Evolutionary conservation across 2,797 vertebrate genomes (phyloP).

Genomic region (Orientallactaga sibirica): DNA sequence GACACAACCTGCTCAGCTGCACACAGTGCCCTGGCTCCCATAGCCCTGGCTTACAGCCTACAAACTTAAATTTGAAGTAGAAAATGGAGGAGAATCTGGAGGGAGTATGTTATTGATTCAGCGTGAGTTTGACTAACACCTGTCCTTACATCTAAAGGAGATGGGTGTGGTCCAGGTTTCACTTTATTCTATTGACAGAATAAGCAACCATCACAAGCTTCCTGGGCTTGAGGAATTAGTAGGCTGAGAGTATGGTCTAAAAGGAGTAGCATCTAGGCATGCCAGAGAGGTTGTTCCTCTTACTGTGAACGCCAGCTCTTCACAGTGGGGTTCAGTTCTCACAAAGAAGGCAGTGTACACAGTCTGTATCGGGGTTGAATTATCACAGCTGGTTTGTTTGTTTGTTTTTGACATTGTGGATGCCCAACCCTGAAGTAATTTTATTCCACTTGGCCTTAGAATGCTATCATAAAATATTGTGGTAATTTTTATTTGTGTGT

Average conservation of each 20-base stretch:
- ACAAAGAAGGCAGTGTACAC: neutral
- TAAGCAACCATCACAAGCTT: neutral
- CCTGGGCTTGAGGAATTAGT: neutral
- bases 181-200: neutral
- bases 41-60: neutral
- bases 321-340: neutral
- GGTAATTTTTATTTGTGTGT: conserved; percentile 69
- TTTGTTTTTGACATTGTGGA: conserved; percentile 53
- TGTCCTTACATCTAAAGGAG: neutral
- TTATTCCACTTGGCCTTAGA: conserved; percentile 63
- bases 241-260: neutral
- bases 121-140: neutral
- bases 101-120: neutral
- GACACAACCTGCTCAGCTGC: neutral
- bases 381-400: conserved; percentile 24
- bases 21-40: neutral
- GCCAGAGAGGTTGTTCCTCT: neutral
- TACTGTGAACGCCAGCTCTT: neutral
- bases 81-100: neutral
- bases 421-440: conserved; percentile 29
- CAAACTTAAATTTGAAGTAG: neutral
- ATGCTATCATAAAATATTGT: conserved; percentile 63
- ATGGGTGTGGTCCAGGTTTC: neutral
- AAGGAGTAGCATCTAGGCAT: neutral
- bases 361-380: neutral